phyloP scores from a whole-genome alignment of 2,797 vertebrate genomes.

The Chrysocyon brachyurus region DNA sequence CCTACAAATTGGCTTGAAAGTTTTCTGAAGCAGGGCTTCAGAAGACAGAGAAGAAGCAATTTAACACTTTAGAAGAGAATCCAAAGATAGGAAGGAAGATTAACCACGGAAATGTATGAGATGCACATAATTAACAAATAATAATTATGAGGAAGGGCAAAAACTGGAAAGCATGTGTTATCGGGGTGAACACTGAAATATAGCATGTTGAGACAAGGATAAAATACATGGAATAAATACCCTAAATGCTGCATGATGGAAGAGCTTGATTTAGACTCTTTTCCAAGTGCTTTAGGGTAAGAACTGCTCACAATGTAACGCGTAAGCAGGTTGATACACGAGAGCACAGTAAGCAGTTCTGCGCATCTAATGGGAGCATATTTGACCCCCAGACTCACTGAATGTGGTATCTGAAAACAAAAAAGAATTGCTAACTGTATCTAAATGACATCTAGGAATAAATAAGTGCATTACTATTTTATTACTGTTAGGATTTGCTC shows the following conservation, averaged over 20 bases:
- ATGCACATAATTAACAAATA: neutral
- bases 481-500: neutral
- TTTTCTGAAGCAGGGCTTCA: neutral
- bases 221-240: too few relatives aligned
- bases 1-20: neutral
- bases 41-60: neutral
- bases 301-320: neutral
- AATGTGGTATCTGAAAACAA: neutral
- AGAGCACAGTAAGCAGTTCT: neutral
- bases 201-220: neutral
- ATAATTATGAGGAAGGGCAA: neutral
- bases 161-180: neutral
- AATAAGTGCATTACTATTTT: neutral
- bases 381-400: neutral
- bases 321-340: neutral
- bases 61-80: too few relatives aligned
- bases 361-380: neutral
- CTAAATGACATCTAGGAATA: neutral
- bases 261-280: too few relatives aligned
- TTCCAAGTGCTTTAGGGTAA: neutral
- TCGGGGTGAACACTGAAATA: neutral
- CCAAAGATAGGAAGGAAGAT: neutral
- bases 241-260: too few relatives aligned
- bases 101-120: accelerated
- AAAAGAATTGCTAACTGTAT: neutral